phyloP scores from a whole-genome alignment of 2,797 vertebrate species.

The Nasua narica region DNA sequence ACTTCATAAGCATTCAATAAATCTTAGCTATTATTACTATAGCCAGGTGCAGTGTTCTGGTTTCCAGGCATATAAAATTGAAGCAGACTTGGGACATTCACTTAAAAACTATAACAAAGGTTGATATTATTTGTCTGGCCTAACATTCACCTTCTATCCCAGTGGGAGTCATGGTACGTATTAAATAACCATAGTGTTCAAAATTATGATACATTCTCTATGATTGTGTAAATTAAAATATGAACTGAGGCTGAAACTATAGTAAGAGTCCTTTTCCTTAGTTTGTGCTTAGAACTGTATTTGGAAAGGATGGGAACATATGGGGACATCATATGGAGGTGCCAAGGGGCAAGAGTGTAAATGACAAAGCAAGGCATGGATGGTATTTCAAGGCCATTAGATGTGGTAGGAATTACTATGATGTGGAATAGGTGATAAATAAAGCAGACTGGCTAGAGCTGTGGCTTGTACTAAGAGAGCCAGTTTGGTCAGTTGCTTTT shows the following conservation, averaged over 20 bases:
- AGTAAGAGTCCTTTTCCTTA: neutral
- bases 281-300: neutral
- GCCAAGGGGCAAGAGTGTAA: neutral
- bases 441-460: neutral
- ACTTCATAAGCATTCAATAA: neutral
- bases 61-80: conserved; percentile 20
- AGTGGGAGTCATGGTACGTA: neutral
- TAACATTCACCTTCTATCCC: neutral
- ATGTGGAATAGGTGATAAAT: neutral
- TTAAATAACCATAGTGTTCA: conserved; percentile 18
- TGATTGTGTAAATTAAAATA: conserved; percentile 35
- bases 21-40: neutral
- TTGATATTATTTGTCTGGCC: conserved; percentile 30
- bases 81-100: neutral
- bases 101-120: conserved; percentile 21
- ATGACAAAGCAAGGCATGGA: neutral
- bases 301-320: neutral
- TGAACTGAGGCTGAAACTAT: neutral
- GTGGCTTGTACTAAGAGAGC: neutral
- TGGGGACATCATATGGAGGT: neutral
- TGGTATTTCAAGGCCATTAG: neutral
- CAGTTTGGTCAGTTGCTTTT: neutral
- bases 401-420: neutral
- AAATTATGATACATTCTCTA: neutral
- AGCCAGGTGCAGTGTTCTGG: neutral